A percentile compares a stretch with the other conserved stretches of the same genome.
These are phyloP conservation scores for Monodelphis domestica DNA, from an alignment of 2,797 vertebrate species.

Conservation along the genomic window DNA sequence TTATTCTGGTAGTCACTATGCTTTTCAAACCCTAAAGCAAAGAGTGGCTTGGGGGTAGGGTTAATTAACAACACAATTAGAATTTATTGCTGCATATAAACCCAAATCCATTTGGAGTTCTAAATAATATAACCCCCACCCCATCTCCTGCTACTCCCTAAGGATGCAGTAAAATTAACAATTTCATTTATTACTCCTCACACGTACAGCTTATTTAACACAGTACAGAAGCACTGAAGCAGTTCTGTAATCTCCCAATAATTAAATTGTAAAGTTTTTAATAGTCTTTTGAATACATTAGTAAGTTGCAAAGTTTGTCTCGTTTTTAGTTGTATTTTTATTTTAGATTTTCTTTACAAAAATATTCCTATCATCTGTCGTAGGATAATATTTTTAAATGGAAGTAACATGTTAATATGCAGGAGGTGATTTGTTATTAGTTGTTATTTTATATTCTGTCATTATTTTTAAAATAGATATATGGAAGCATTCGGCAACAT, in stretches of 20 bases:
- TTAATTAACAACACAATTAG: constrained; percentile 77
- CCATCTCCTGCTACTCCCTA: constrained; percentile 56
- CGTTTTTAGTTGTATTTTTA: constrained; percentile 60
- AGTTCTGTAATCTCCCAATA: constrained; percentile 80
- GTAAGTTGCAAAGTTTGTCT: constrained; percentile 73
- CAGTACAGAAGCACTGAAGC: constrained; percentile 74
- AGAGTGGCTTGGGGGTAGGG: constrained; percentile 58
- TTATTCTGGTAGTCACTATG: constrained; percentile 68
- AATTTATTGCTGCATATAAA: constrained; percentile 80
- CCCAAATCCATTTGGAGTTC: constrained; percentile 76
- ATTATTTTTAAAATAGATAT: not conserved
- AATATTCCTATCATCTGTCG: constrained; percentile 60
- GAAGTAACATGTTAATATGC: constrained; percentile 71
- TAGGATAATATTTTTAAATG: constrained; percentile 68
- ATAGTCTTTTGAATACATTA: constrained; percentile 78
- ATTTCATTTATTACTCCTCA: constrained; percentile 77
- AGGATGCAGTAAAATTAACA: constrained; percentile 77
- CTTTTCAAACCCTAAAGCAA: constrained; percentile 58
- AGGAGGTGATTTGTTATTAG: constrained; percentile 62
- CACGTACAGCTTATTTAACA: constrained; percentile 76
- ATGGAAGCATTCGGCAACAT: not conserved
- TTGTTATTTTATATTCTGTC: constrained; percentile 35
- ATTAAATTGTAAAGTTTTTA: constrained; percentile 83
- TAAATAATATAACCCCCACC: constrained; percentile 68
- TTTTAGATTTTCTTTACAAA: constrained; percentile 62